Evolutionary conservation across 2,888 invertebrate species (phyloP), one percentile per base, ranked within the genome.

Genomic region (Anorthoa munda): DNA sequence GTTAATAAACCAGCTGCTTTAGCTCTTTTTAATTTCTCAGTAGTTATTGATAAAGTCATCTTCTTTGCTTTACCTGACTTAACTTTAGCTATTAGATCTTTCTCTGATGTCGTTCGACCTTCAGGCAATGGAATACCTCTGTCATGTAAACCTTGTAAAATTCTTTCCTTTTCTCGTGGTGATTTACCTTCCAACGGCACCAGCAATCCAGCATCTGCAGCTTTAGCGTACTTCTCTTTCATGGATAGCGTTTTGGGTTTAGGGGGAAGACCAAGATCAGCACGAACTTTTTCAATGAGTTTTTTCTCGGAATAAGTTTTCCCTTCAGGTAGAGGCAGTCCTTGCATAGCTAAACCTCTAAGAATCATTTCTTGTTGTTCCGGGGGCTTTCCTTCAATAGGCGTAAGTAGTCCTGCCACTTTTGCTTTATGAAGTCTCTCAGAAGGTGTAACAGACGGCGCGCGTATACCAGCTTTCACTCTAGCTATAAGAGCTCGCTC

Each of bases 331-430:
- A 89, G 56, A 4, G 88, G 87, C 5, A 89, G 59, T 0, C 87
- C 87, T 21, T 77, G 70, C 50, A 66, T 75, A 4, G 81, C 86
- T 60, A 87, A 75, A 2, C 79, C 84, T 72, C 18, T 85, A 18
- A 87, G 53, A 17, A 89, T 84, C 51, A 79, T 84, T 67, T 88
- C 86, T 71, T 86, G 82, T 70, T 88, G 76, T 65, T 76, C 67
- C 0, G 81, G 77, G 12, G 86, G 60, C 76, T 88, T 88, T 0
- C 82, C 85, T 70, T 78, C 63, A n/a, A 87, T 59, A 15, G 82
- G 83, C 1, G 81, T 86, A 9, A 89, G 39, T 12, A 71, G n/a
- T 45, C 70, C 70, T 46, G 51, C 64, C 13, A n/a, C 56, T 71
- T 71, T 64, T n/a, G 70, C 70, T 58, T 23, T 64, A 21, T 46